Conservation (phyloP, 2,888 invertebrate species). For the Metellina segmentata region DNA sequence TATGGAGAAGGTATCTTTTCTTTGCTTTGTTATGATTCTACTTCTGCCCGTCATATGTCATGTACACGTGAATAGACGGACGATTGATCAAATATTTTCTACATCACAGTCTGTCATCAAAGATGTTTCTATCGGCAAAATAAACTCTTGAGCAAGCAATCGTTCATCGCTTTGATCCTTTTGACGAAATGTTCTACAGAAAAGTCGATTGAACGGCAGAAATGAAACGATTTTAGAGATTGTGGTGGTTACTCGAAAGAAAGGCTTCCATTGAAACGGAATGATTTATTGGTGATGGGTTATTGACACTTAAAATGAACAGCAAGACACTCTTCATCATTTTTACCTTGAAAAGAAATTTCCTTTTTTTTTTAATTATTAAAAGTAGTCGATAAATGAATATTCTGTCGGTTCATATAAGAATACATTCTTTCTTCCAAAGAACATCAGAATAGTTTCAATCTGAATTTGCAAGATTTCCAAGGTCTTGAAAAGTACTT, state of each 20-base stretch:
- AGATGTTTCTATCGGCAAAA: background rate
- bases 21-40: background rate
- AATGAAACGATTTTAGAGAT: no score
- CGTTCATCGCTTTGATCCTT: background rate
- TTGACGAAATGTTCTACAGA: background rate
- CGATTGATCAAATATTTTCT: background rate
- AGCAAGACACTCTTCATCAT: no score
- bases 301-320: no score
- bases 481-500: no score
- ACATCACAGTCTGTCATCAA: background rate
- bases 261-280: background rate
- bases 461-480: no score
- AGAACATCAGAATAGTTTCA: no score
- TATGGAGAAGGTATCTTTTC: no score
- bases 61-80: background rate
- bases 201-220: conserved; percentile 6
- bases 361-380: no score
- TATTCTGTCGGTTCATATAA: no score
- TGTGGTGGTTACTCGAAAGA: background rate
- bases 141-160: background rate
- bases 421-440: no score
- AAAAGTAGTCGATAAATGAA: no score
- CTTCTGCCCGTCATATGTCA: background rate
- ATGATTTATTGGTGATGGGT: background rate
- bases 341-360: no score